Base-by-base conservation (phyloP, 1,140 invertebrate genomes). In the Cyclina sinensis region DNA sequence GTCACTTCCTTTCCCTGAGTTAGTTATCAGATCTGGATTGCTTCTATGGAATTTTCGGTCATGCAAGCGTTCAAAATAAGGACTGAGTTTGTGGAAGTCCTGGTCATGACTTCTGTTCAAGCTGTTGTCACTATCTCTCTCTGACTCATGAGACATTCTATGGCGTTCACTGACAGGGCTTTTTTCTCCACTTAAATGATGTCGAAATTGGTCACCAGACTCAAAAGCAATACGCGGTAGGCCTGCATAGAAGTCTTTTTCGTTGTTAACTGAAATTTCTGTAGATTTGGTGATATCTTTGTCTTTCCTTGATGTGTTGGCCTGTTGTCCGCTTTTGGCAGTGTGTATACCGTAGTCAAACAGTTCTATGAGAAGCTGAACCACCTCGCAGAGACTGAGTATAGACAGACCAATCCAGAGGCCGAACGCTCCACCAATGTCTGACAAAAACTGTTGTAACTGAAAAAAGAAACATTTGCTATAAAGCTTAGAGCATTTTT, bases 351-450 rank as follows among this genome's bases (percentile, higher is more conserved):
- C 43, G 21, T 43, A 54, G 51, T 54, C 51, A n/a, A 70, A 37
- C 1, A 88, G 43, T 74, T 91, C 90, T n/a, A 74, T 57, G 16
- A 89, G 9, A 21, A 93, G 78, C 46, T 92, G 89, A 0, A 91
- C 21, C 14, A 94, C 57, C 73, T 94, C 93, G 57, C 91, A 91
- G 0, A 94, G 14, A 79, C 89, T 90, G 3, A 94, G 81, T 0
- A 93, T 68, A 43, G 91, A 93, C 16, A 93, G 70, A 2, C 93
- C 93, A 2, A 94, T 90, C 90, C 91, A 94, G 32, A 94, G 84
- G 12, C 93, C 93, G 7, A 94, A 54, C 16, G 91, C 90, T 0
- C 93, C 93, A 9, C 93, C 93, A 35, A 94, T 73, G 54, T 93
- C 90, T 11, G 93, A 93, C 37, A 91, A 48, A 70, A 94, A 93